Conservation (phyloP, 2,888 invertebrate genomes). For the Aricia artaxerxes region DNA sequence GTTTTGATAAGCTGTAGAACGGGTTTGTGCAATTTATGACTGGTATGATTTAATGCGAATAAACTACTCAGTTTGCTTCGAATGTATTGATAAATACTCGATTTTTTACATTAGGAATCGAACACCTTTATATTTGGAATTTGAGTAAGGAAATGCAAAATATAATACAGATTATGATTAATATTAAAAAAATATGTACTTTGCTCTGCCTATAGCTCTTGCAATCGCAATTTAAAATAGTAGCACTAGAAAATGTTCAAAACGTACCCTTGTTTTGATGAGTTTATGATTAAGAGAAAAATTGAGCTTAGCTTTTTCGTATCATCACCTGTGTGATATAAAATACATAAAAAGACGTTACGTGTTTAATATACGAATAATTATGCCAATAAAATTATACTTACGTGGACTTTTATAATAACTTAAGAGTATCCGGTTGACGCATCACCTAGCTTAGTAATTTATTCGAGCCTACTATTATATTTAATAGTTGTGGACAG, state of each 20-base stretch:
- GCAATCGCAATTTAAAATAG: too few species aligned
- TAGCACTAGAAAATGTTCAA: background rate
- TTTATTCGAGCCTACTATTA: slow-evolving; percentile 57
- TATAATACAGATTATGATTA: background rate
- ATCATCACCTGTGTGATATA: background rate
- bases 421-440: slow-evolving; percentile 37
- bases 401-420: slow-evolving; percentile 20
- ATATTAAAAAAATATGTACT: too few species aligned
- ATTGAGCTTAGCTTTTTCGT: background rate
- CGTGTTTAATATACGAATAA: slow-evolving; percentile 31
- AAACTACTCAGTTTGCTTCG: slow-evolving; percentile 74
- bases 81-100: slow-evolving; percentile 73
- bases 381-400: slow-evolving; percentile 35
- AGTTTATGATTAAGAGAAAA: background rate
- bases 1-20: slow-evolving; percentile 81
- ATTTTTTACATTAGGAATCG: slow-evolving; percentile 58
- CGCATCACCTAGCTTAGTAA: slow-evolving; percentile 38
- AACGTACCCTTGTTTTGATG: background rate
- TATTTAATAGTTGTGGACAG: slow-evolving; percentile 72
- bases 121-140: slow-evolving; percentile 41
- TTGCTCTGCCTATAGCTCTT: too few species aligned
- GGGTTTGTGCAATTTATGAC: slow-evolving; percentile 78
- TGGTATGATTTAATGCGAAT: slow-evolving; percentile 80
- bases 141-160: slow-evolving; percentile 34
- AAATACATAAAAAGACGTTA: background rate